These are phyloP conservation scores for Dugesia japonica DNA, from an alignment of 2,888 invertebrate species.

Conservation along the genomic window DNA sequence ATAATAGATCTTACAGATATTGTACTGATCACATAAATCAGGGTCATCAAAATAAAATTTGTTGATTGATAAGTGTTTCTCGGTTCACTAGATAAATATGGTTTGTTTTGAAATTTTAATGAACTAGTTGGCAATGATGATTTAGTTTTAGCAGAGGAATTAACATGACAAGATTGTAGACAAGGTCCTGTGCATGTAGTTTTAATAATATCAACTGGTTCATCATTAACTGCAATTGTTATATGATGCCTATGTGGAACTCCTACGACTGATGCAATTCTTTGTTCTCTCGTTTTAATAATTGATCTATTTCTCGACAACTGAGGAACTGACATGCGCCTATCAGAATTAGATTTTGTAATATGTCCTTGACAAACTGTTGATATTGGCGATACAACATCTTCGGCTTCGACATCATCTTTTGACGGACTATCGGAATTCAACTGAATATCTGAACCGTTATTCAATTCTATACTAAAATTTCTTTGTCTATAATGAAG, in stretches of 20 bases:
- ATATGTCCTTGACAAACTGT: constrained; percentile 6
- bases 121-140: neutral
- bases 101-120: neutral
- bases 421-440: neutral
- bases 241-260: constrained; percentile 21
- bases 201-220: constrained; percentile 16
- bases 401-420: neutral
- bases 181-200: constrained; percentile 23
- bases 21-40: neutral
- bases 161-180: constrained; percentile 15
- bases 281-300: neutral
- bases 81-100: neutral
- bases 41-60: constrained; percentile 6
- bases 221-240: constrained; percentile 24
- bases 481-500: neutral
- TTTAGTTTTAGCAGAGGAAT: neutral
- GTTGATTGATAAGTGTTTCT: neutral
- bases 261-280: neutral
- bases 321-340: neutral
- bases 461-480: neutral
- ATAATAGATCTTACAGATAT: neutral
- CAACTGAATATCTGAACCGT: neutral
- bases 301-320: constrained; percentile 1
- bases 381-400: neutral
- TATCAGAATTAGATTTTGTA: neutral